Evolutionary conservation across 2,113 vertebrate genomes (phyloP).

Genomic region (Formicarius rufipectus): DNA sequence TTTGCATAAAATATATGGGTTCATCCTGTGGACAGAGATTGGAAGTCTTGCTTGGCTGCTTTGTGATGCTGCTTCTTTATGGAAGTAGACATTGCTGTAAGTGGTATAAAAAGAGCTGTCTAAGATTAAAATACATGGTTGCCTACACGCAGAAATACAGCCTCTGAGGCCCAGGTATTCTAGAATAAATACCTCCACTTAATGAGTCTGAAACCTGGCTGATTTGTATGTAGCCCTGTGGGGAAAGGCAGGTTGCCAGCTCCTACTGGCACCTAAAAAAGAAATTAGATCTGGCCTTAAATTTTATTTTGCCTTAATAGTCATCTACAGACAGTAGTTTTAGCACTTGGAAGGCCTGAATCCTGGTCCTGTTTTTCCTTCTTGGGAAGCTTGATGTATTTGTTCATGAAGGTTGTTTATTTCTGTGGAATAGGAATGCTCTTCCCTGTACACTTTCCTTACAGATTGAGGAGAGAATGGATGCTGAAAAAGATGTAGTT

Average conservation of each 20-base stretch:
- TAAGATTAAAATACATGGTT: neutral
- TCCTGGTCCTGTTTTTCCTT: neutral
- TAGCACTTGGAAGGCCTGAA: neutral
- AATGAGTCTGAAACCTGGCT: neutral
- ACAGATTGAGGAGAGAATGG: neutral
- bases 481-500: neutral
- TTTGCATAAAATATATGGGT: neutral
- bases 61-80: neutral
- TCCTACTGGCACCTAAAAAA: neutral
- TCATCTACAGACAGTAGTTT: neutral
- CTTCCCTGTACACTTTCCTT: neutral
- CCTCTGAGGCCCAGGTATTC: neutral
- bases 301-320: neutral
- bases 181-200: neutral
- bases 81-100: neutral
- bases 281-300: neutral
- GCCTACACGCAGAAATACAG: neutral
- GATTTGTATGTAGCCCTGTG: neutral
- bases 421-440: neutral
- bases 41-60: neutral
- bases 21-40: neutral
- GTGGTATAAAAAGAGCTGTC: neutral
- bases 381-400: neutral
- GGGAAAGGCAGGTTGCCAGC: neutral
- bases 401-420: neutral